Evolutionary conservation across 2,113 vertebrate genomes (phyloP).

Genomic region (Miniopterus natalensis): DNA sequence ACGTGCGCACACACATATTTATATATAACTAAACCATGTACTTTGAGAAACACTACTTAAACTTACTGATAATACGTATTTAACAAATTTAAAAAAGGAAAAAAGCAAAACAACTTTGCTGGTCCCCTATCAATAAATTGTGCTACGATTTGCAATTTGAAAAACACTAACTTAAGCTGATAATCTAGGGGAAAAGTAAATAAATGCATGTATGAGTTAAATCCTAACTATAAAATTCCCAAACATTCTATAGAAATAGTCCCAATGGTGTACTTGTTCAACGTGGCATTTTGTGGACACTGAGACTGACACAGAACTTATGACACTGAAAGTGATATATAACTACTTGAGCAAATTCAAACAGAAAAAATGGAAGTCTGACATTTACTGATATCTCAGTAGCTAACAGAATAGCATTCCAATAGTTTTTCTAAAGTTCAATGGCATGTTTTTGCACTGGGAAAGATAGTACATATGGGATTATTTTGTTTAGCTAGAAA

Average conservation of each 20-base stretch:
- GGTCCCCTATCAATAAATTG: neutral
- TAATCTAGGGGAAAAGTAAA: neutral
- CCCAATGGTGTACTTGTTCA: neutral
- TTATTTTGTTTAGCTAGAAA: neutral
- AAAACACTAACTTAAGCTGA: neutral
- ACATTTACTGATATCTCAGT: neutral
- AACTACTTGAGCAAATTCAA: neutral
- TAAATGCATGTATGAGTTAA: neutral
- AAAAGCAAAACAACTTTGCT: constrained; percentile 5
- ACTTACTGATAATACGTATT: neutral
- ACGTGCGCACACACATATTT: no score
- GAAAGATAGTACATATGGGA: neutral
- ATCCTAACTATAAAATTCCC: neutral
- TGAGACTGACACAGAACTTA: neutral
- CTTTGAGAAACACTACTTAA: neutral
- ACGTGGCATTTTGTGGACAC: neutral
- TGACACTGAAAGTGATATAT: neutral
- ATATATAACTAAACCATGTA: neutral
- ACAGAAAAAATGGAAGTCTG: neutral
- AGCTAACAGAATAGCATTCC: neutral
- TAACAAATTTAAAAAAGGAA: neutral
- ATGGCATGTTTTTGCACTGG: neutral
- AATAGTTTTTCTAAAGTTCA: neutral
- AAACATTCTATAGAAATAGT: neutral
- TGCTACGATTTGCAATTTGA: neutral